phyloP scores from a whole-genome alignment of 2,113 vertebrate species.

The Ceuthmochares aereus region DNA sequence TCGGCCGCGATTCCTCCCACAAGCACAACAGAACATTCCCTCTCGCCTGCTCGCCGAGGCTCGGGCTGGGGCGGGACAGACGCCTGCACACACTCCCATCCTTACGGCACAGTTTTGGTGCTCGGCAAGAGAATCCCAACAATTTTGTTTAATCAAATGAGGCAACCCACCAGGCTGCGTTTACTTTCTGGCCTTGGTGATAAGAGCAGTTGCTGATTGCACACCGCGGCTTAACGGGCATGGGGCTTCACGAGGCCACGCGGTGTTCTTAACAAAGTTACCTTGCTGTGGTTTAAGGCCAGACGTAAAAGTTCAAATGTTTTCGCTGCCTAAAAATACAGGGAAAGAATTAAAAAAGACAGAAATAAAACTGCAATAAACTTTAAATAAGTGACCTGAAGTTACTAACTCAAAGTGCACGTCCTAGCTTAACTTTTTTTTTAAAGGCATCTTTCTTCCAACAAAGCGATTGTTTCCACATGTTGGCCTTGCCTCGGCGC shows the following conservation, averaged over 20 bases:
- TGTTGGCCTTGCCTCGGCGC: background rate
- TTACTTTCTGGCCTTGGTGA: background rate
- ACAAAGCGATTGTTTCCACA: constrained; percentile 57
- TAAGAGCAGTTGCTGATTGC: background rate
- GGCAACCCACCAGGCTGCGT: background rate
- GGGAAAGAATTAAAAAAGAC: constrained; percentile 52
- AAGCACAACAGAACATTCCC: constrained; percentile 27
- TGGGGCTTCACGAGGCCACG: background rate
- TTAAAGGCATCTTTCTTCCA: background rate
- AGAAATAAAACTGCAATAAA: constrained; percentile 30
- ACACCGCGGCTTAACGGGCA: background rate
- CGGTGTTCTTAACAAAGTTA: background rate
- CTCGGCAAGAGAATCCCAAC: background rate
- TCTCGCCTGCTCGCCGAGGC: background rate
- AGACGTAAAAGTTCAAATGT: constrained; percentile 47
- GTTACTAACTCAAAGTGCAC: constrained; percentile 55
- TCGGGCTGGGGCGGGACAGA: background rate
- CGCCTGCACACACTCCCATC: background rate
- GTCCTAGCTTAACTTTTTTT: constrained; percentile 2
- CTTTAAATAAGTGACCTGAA: constrained; percentile 55
- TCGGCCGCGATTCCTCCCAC: background rate
- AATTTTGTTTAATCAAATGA: background rate
- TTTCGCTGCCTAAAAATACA: constrained; percentile 39
- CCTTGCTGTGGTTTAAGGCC: constrained; percentile 39
- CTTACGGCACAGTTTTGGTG: background rate